Evolutionary conservation across 2,113 vertebrate genomes (phyloP), one percentile per base, ranked within the genome.

Genomic region (Monarcha castaneiventris): DNA sequence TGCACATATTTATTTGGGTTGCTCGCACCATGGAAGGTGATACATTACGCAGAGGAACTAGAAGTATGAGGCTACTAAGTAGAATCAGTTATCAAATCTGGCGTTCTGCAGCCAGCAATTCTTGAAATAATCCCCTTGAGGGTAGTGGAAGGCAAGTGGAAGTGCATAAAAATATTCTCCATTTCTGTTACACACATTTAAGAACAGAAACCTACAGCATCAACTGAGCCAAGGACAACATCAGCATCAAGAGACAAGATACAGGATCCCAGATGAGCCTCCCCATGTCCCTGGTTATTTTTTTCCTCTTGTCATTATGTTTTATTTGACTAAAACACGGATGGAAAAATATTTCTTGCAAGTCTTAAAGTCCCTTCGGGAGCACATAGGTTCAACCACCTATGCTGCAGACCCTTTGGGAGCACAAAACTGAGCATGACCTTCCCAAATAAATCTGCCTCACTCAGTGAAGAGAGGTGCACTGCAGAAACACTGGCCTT

Each of bases 271-370:
- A 71, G 18, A 69, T 35, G 16, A 87, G 15, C 26, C 20, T 49
- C 21, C 7, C 9, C 10, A 1, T 0, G 1, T 32, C 11, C 14
- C 43, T 54, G 30, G 3, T 12, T 25, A 19, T 4, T 15, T n/a
- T 7, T 21, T 11, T 6, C 3, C 22, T 41, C 10, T 58, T 8
- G 2, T 52, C 30, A 4, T 37, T 3, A 54, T n/a, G 46, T 77
- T 77, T 66, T 58, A 67, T 74, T 43, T 15, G 9, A 64, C 27
- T 43, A 43, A 68, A 95, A 87, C 30, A 78, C 12, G 66, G 69
- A 66, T 16, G 13, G 62, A 54, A 79, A 87, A 90, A 19, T 19
- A 56, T 46, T 73, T 69, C 29, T 62, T 46, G 14, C n/a, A 68
- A 77, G 30, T 37, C 48, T 69, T 68, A 44, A 15, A 58, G 12